Evolutionary conservation across 2,888 invertebrate genomes (phyloP).

Genomic region (Imbricaverruca yamaguchii): DNA sequence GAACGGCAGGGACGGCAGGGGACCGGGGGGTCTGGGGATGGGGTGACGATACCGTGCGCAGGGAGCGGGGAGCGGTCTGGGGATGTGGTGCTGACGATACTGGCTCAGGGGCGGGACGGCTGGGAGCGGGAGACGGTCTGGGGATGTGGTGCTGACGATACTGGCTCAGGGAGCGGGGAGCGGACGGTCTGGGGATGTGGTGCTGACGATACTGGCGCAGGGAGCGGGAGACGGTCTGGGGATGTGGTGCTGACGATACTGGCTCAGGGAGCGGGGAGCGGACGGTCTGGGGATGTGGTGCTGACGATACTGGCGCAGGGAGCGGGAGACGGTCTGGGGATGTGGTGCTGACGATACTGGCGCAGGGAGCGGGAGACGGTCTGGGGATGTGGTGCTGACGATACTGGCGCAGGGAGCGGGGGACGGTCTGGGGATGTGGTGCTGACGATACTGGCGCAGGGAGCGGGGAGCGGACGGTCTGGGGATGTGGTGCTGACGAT

Average conservation of each 20-base stretch:
- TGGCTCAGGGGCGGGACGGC: background rate
- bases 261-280: background rate
- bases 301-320: background rate
- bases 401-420: background rate
- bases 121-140: background rate
- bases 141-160: background rate
- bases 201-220: background rate
- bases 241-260: background rate
- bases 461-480: too few relatives aligned
- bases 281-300: too few relatives aligned
- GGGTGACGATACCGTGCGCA: background rate
- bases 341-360: background rate
- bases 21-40: too few relatives aligned
- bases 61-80: background rate
- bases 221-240: background rate
- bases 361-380: background rate
- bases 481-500: too few relatives aligned
- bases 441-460: background rate
- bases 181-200: too few relatives aligned
- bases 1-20: too few relatives aligned
- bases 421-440: background rate
- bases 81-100: background rate
- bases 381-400: too few relatives aligned
- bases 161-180: background rate
- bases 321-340: background rate